Evolutionary conservation across 2,888 invertebrate genomes (phyloP).

Genomic region (Scaptomyza parva): DNA sequence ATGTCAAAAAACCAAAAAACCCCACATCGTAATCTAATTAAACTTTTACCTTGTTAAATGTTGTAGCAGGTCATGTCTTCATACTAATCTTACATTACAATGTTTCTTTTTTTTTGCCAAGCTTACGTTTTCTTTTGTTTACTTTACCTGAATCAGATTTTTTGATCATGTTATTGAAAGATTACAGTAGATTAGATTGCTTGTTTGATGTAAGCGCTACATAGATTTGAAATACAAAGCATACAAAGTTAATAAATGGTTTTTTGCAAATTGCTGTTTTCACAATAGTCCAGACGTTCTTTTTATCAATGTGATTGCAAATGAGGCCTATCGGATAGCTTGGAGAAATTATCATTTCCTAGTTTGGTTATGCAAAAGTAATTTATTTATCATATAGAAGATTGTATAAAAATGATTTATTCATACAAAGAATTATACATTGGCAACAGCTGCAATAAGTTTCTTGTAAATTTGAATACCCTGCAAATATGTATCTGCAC

Average conservation of each 20-base stretch:
- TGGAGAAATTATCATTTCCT: too few relatives aligned
- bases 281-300: too few relatives aligned
- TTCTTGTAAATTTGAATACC: constrained; percentile 91
- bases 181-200: background rate
- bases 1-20: too few relatives aligned
- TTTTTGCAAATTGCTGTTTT: too few relatives aligned
- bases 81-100: background rate
- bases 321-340: background rate
- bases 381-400: background rate
- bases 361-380: background rate
- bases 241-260: too few relatives aligned
- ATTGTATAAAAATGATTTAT: background rate
- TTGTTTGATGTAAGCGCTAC: too few relatives aligned
- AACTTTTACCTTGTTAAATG: background rate
- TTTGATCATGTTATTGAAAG: background rate
- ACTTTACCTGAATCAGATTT: background rate
- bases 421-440: constrained; percentile 5
- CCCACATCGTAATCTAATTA: background rate
- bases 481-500: constrained; percentile 90
- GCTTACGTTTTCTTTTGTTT: too few relatives aligned
- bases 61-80: background rate
- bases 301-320: background rate
- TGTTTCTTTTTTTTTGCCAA: background rate
- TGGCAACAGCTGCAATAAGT: constrained; percentile 55
- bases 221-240: background rate